Evolutionary conservation across 2,113 vertebrate genomes (phyloP), one percentile per base, ranked within the genome.

Genomic region (Brachyhypopomus gauderio): DNA sequence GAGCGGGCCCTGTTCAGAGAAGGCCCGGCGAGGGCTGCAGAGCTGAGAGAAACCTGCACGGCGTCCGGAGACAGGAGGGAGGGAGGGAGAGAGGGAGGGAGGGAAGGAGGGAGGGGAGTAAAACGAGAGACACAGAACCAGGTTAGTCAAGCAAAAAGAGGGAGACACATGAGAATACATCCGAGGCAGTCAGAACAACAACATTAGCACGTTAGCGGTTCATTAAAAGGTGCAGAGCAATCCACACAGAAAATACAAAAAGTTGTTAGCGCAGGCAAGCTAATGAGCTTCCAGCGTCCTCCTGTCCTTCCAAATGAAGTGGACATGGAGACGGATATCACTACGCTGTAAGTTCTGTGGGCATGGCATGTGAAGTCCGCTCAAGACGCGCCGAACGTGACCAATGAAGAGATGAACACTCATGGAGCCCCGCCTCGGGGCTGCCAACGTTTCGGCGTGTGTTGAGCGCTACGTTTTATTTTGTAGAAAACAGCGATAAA

Each of bases 1-100:
- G 93, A 99, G 96, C 89, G 97, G 97, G 93, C 97, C 97, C 93
- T 98, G 97, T 91, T 99, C 98, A 95, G 97, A 99, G 95, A 98
- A 97, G 85, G 96, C 97, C 95, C 98, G 95, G 87, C 97, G 97
- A 80, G 98, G 97, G 96, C 97, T 98, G 98, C 97, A 98, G 95
- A 99, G 96, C 95, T 99, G 97, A 92, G 97, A 96, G 94, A 99
- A 95, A 96, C 98, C 98, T 99, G 97, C 90, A 94, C 93, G 91
- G 66, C n/a, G 59, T 41, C 81, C 81, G 82, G 69, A 22, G 41
- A 62, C 60, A 72, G 66, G 55, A 75, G 64, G 66, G 73, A 59
- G 27, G 56, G 41, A 64, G 22, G 60, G 64, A 27, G 36, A 27
- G 19, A 70, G 58, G 22, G 45, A 71, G 23, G 73, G 25, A 60